A percentile compares a stretch with the other conserved stretches of the same genome.
These are phyloP conservation scores for Steinernema khuongi DNA, from an alignment of 1,140 invertebrate species.

Conservation along the genomic window DNA sequence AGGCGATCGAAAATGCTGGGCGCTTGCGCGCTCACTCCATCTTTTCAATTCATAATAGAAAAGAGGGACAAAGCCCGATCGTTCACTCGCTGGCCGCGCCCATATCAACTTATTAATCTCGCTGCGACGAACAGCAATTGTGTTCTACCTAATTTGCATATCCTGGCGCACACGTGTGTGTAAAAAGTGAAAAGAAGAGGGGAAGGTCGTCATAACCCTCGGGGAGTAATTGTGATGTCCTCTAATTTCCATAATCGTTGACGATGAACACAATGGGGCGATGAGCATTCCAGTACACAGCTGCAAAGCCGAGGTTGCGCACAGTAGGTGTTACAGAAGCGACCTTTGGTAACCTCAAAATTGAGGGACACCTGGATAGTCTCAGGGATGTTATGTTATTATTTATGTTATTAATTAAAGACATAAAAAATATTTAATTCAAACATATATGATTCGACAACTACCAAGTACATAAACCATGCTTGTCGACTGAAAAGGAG, in stretches of 20 bases:
- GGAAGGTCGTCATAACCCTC: background rate
- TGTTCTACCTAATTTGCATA: constrained; percentile 14
- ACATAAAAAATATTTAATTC: no score
- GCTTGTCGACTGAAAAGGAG: no score
- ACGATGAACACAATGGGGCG: background rate
- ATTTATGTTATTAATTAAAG: no score
- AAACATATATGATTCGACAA: no score
- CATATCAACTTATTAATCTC: constrained; percentile 12
- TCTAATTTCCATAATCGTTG: background rate
- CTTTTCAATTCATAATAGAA: background rate
- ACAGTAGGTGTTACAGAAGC: no score
- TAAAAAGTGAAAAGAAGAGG: background rate
- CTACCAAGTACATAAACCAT: no score
- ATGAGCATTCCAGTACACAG: no score
- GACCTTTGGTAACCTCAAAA: no score
- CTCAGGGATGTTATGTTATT: no score
- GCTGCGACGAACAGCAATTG: background rate
- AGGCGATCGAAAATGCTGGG: background rate
- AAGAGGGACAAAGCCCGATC: background rate
- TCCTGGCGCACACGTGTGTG: background rate
- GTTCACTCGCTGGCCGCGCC: background rate
- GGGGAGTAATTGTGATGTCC: background rate
- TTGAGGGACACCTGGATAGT: no score
- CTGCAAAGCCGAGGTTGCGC: no score
- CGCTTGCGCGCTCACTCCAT: background rate